Evolutionary conservation across 2,113 vertebrate species (phyloP).

Genomic region (Tupaia tana): DNA sequence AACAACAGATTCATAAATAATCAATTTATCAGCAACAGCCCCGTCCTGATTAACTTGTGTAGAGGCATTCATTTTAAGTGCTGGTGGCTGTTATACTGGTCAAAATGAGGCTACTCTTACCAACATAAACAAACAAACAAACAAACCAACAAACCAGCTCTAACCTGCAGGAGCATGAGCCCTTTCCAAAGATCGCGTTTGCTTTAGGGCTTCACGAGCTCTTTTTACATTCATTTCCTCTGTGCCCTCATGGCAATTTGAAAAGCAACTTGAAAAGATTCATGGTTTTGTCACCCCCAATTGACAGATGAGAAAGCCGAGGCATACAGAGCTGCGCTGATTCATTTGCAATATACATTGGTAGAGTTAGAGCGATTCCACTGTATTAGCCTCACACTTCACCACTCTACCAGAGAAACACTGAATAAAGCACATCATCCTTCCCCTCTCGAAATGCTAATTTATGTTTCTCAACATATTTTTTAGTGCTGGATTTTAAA

Average conservation of each 20-base stretch:
- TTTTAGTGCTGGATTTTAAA: slow-evolving; percentile 72
- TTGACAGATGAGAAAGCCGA: neutral
- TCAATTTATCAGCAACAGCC: rapidly evolving
- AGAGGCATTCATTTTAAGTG: no score
- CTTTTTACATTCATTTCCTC: neutral
- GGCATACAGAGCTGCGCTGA: neutral
- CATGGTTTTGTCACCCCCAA: neutral
- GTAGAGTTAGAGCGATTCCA: neutral
- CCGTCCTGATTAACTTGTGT: no score
- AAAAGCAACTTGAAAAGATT: neutral
- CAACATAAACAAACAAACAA: no score
- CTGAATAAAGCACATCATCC: neutral
- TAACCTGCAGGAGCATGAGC: rapidly evolving
- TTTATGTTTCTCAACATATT: slow-evolving; percentile 64
- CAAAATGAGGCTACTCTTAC: rapidly evolving
- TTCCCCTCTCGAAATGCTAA: slow-evolving; percentile 62
- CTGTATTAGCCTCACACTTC: no score
- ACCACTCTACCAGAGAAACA: neutral
- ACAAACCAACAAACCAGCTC: no score
- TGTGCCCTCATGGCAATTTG: neutral
- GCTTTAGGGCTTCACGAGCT: no score
- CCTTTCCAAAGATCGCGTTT: neutral
- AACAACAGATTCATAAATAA: neutral
- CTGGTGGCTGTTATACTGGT: rapidly evolving
- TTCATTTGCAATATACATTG: rapidly evolving